These are phyloP conservation scores for Palythoa grandiflora DNA, from an alignment of 92 coral and sea anemone species.

Conservation along the genomic window DNA sequence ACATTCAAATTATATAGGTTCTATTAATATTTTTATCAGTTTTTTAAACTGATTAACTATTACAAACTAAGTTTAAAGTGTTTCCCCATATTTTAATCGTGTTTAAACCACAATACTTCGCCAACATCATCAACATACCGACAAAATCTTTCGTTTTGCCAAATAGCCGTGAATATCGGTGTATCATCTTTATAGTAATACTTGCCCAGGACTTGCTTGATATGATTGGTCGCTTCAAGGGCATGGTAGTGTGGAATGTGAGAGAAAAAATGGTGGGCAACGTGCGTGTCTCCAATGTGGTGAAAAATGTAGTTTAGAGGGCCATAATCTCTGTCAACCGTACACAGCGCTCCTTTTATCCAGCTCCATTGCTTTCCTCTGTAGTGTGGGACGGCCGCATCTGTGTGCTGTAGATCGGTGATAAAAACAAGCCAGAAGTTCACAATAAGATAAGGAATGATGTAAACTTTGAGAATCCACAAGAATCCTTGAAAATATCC, in stretches of 20 bases:
- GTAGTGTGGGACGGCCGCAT: slow-evolving; percentile 71
- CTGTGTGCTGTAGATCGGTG: slow-evolving; percentile 72
- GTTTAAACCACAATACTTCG: slow-evolving; percentile 68
- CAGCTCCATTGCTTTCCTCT: slow-evolving; percentile 69
- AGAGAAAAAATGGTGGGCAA: slow-evolving; percentile 71
- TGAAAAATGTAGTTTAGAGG: slow-evolving; percentile 68
- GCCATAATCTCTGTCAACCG: slow-evolving; percentile 72
- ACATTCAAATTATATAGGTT: too few relatives aligned
- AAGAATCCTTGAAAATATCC: slow-evolving; percentile 43
- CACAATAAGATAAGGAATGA: slow-evolving; percentile 68
- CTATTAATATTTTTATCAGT: too few relatives aligned
- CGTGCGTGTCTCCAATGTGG: slow-evolving; percentile 73
- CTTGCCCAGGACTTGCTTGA: slow-evolving; percentile 59
- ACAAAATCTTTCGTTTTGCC: slow-evolving; percentile 70
- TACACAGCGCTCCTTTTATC: slow-evolving; percentile 75
- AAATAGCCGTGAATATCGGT: slow-evolving; percentile 66
- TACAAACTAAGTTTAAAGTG: too few relatives aligned
- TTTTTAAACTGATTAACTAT: too few relatives aligned
- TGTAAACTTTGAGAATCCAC: slow-evolving; percentile 66
- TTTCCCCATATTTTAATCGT: slow-evolving; percentile 16
- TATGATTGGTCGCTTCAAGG: slow-evolving; percentile 60
- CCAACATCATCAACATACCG: slow-evolving; percentile 67
- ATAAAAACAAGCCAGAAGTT: slow-evolving; percentile 74
- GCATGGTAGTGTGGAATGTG: slow-evolving; percentile 74
- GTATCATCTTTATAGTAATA: slow-evolving; percentile 66